Evolutionary conservation across 2,797 vertebrate genomes (phyloP).

Genomic region (Gymnodraco acuticeps): DNA sequence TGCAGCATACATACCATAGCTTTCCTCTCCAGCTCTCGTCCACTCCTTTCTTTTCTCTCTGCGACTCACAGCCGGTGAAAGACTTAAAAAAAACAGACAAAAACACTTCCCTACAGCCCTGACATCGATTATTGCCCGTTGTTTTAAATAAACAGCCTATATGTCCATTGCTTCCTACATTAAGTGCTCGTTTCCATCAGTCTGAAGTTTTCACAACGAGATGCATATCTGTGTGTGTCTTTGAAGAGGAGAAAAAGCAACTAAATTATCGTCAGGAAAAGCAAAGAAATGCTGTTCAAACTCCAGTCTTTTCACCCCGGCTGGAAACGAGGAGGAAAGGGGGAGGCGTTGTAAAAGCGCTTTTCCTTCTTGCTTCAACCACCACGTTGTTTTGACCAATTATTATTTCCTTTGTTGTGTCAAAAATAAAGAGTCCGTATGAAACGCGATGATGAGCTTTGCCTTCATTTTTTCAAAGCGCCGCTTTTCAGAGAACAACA

Average conservation of each 20-base stretch:
- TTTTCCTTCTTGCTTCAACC: constrained; percentile 80
- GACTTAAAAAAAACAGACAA: constrained; percentile 65
- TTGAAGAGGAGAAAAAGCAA: constrained; percentile 11
- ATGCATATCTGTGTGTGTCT: constrained; percentile 35
- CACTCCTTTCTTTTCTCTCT: constrained; percentile 74
- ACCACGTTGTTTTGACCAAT: constrained; percentile 88
- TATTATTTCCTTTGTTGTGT: constrained; percentile 89
- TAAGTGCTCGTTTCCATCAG: constrained; percentile 55
- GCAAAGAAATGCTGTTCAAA: constrained; percentile 60
- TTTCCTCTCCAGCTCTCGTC: constrained; percentile 74
- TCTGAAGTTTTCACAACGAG: constrained; percentile 78
- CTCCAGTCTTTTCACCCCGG: constrained; percentile 65
- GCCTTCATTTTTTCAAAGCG: constrained; percentile 16
- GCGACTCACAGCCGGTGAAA: constrained; percentile 67
- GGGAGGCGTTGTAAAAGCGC: constrained; percentile 66
- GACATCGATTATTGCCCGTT: constrained; percentile 60
- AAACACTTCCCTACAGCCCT: constrained; percentile 73
- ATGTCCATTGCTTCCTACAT: constrained; percentile 44
- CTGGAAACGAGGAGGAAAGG: constrained; percentile 57
- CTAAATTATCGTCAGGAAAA: constrained; percentile 43
- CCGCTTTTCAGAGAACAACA: not conserved
- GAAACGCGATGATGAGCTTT: constrained; percentile 37
- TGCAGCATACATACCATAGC: constrained; percentile 83
- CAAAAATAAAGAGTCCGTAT: constrained; percentile 76
- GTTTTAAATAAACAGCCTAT: constrained; percentile 42